Evolutionary conservation across 2,888 invertebrate genomes (phyloP), one percentile per base, ranked within the genome.

Genomic region (Nomada flava): DNA sequence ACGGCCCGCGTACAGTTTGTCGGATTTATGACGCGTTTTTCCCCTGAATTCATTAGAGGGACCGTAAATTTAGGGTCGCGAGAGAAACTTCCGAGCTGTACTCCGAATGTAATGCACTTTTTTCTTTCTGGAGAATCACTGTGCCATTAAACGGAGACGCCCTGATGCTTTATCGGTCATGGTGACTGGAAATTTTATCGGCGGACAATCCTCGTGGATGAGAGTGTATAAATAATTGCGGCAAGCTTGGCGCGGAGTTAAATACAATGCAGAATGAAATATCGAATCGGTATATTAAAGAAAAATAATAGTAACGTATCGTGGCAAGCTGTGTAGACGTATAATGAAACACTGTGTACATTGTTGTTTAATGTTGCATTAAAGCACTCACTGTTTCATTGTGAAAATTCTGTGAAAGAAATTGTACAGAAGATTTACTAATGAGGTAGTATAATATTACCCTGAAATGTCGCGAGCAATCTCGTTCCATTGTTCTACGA

Each of bases 31-130:
- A 47, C 26, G 4, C 13, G 53, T 60, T 77, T 60, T 60, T 36
- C 65, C 29, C 18, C 53, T n/a, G 70, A 60, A 77, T 79, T 77
- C 78, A 50, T 79, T 77, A 65, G 44, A 52, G 15, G 44, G 36
- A 36, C 52, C 57, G 36, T 20, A 20, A 76, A 63, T 63, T 69
- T 69, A 42, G 26, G 18, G 20, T 9, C 18, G 23, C 15, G 23
- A 52, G 23, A 9, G 47, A 23, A 44, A 79, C 68, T 53, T 52
- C 2, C 11, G 44, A 50, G 64, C 44, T 53, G 52, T 44, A 64
- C 57, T 50, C 20, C 23, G 44, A n/a, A 47, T 20, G 26, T 52
- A 53, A 65, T 60, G 20, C 7, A 52, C 65, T 23, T 47, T 15
- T 15, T 15, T 11, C 20, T 47, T 15, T 15, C 11, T 2, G 13